Conservation (phyloP, 2,797 vertebrate species). For the Galago senegalensis region DNA sequence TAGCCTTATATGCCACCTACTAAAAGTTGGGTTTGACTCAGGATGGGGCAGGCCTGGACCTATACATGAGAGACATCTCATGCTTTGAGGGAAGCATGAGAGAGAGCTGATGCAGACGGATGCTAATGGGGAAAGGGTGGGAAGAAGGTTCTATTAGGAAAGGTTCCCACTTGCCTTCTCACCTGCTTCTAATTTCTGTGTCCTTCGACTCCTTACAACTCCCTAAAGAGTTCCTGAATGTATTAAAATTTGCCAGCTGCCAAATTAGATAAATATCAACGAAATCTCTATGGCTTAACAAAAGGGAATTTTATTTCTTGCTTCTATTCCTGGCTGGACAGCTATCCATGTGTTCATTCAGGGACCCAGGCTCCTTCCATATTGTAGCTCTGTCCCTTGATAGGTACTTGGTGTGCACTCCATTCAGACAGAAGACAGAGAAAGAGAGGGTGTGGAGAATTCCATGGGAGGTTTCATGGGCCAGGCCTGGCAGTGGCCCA, state of each 20-base stretch:
- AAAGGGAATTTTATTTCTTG: background rate
- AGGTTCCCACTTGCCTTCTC: background rate
- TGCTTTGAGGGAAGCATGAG: background rate
- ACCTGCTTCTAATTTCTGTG: background rate
- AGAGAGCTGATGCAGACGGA: background rate
- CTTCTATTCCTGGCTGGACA: background rate
- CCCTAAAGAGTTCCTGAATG: background rate
- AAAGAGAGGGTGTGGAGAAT: background rate
- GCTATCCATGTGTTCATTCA: background rate
- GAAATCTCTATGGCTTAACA: background rate
- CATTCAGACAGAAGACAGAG: background rate
- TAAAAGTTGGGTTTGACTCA: background rate
- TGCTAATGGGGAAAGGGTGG: background rate
- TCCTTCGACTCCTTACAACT: background rate
- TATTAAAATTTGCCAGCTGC: background rate
- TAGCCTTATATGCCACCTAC: background rate
- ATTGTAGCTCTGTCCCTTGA: background rate
- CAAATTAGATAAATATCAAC: conserved; percentile 11
- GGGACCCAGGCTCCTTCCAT: background rate
- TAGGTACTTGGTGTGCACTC: background rate
- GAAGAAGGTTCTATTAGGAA: background rate
- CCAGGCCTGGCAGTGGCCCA: background rate
- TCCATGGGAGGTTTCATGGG: background rate
- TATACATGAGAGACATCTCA: accelerated
- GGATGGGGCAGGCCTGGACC: background rate